Percentiles rank a stretch among this genome's conserved stretches.
These are phyloP conservation scores for Agapetus fuscipes DNA, from an alignment of 2,888 invertebrate genomes.

Conservation along the genomic window DNA sequence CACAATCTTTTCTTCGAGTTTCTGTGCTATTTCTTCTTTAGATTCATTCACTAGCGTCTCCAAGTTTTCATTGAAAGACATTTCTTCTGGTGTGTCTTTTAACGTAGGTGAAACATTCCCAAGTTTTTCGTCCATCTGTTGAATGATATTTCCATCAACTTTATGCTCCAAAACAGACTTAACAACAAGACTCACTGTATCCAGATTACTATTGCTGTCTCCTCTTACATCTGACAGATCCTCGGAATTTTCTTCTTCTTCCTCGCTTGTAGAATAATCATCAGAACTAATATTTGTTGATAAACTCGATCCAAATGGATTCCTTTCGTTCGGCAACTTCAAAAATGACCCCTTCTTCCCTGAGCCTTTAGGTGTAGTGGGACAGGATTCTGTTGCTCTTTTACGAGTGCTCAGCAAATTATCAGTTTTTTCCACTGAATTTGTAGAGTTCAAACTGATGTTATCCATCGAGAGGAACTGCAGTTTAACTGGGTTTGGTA, in stretches of 20 bases:
- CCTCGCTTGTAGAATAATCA: constrained; percentile 34
- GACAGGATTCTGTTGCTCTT: constrained; percentile 35
- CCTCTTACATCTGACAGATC: constrained; percentile 30
- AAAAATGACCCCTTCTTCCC: constrained; percentile 34
- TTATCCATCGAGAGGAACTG: constrained; percentile 36
- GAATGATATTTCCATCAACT: constrained; percentile 29
- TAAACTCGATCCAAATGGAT: constrained; percentile 31
- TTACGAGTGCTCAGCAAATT: constrained; percentile 6
- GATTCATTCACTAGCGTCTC: too few species aligned
- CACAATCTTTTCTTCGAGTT: too few species aligned
- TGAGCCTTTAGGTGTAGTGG: constrained; percentile 31
- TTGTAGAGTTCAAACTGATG: constrained; percentile 24
- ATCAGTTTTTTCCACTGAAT: constrained; percentile 24
- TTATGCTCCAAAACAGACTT: constrained; percentile 41
- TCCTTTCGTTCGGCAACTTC: constrained; percentile 29
- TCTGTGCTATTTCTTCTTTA: too few species aligned
- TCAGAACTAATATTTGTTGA: constrained; percentile 38
- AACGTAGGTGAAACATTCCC: constrained; percentile 21
- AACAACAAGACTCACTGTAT: constrained; percentile 50
- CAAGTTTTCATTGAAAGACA: too few species aligned
- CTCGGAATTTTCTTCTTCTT: constrained; percentile 42
- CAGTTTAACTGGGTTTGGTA: constrained; percentile 25
- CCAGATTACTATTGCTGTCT: constrained; percentile 31
- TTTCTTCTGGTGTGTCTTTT: too few species aligned
- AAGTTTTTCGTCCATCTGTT: constrained; percentile 35